A percentile compares a stretch with the other conserved stretches of the same genome.
phyloP scores from a whole-genome alignment of 2,797 vertebrate genomes.

The Buphagus erythrorhynchus region DNA sequence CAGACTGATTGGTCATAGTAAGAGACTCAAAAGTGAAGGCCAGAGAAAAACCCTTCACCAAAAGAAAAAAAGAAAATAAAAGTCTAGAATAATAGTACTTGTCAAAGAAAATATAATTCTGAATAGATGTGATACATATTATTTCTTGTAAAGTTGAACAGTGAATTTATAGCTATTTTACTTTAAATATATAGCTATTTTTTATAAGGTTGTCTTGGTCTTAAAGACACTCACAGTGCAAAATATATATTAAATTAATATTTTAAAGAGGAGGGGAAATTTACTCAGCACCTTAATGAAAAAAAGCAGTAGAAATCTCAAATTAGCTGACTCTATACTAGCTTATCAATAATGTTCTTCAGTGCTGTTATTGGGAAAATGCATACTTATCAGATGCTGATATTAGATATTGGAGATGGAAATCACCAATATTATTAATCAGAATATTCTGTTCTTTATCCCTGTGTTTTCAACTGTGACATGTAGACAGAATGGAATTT shows the following conservation, averaged over 20 bases:
- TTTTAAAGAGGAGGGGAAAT: not conserved
- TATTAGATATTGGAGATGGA: not conserved
- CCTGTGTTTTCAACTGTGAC: not conserved
- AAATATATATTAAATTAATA: not conserved
- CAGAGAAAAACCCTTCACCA: not conserved
- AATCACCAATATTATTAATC: not conserved
- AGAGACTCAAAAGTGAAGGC: not conserved
- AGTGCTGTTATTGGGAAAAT: not conserved
- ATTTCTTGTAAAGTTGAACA: not conserved
- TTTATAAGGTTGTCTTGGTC: not conserved
- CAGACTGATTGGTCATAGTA: not conserved
- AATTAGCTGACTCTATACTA: not conserved
- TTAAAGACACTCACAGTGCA: not conserved
- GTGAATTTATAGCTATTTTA: not conserved
- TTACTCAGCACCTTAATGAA: not conserved
- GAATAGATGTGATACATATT: not conserved
- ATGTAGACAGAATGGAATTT: not conserved
- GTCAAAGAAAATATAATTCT: not conserved
- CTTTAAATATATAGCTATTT: no score
- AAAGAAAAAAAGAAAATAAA: not conserved
- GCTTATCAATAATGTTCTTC: not conserved
- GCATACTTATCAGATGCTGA: not conserved
- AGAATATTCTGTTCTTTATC: not conserved
- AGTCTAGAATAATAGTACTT: not conserved
- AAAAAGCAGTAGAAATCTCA: not conserved